phyloP scores from a whole-genome alignment of 2,797 vertebrate species.

The Alfaro cultratus region DNA sequence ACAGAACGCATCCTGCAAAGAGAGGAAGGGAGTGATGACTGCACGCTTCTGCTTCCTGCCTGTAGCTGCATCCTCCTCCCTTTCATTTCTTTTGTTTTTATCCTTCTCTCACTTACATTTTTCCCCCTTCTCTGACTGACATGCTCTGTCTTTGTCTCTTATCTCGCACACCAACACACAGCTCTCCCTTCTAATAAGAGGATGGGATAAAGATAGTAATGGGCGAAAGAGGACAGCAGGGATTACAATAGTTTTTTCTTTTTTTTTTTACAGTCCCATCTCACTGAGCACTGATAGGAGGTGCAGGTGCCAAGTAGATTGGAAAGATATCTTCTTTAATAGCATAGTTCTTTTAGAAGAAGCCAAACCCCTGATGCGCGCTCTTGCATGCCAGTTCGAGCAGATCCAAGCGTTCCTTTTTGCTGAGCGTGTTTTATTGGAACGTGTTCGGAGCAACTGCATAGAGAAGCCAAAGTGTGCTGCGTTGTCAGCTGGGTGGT shows the following conservation, averaged over 20 bases:
- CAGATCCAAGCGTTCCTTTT: constrained; percentile 40
- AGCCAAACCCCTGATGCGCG: constrained; percentile 54
- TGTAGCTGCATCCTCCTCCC: constrained; percentile 55
- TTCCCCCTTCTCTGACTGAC: constrained; percentile 43
- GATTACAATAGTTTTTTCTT: constrained; percentile 76
- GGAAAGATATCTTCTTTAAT: constrained; percentile 78
- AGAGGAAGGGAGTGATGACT: constrained; percentile 73
- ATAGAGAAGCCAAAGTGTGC: constrained; percentile 14
- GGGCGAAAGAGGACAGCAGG: constrained; percentile 64
- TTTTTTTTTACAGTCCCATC: constrained; percentile 71
- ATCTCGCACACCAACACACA: constrained; percentile 41
- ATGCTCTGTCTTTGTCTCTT: constrained; percentile 64
- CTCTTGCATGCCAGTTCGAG: constrained; percentile 52
- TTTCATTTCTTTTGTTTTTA: constrained; percentile 52
- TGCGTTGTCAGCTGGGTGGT: constrained; percentile 15
- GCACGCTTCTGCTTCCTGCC: constrained; percentile 64
- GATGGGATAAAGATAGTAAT: constrained; percentile 72
- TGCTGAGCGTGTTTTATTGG: constrained; percentile 55
- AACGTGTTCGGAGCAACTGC: constrained; percentile 31
- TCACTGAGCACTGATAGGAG: constrained; percentile 74
- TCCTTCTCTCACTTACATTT: constrained; percentile 35
- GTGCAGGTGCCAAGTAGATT: constrained; percentile 70
- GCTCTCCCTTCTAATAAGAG: constrained; percentile 68
- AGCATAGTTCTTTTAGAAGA: constrained; percentile 68
- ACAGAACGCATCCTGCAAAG: constrained; percentile 64